Percentiles rank a stretch among this genome's conserved stretches.
phyloP scores from a whole-genome alignment of 1,140 invertebrate species.

The Anoplophora glabripennis region DNA sequence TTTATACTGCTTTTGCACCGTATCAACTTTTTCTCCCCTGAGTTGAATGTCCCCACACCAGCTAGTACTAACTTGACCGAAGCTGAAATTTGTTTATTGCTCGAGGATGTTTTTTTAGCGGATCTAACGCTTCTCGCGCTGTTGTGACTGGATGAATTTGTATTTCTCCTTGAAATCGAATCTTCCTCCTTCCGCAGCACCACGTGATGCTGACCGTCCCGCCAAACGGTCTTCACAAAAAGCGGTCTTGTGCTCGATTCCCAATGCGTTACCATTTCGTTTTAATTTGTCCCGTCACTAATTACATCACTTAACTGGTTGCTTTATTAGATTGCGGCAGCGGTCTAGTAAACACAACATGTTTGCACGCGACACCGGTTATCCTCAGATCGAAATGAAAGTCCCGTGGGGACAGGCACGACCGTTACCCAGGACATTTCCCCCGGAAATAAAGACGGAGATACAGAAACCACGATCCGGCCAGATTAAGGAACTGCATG shows the following conservation, averaged over 20 bases:
- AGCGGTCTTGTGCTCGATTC: slow-evolving; percentile 67
- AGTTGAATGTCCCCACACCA: slow-evolving; percentile 8
- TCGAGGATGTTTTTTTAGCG: background rate
- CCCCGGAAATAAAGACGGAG: slow-evolving; percentile 20
- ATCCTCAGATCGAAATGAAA: slow-evolving; percentile 12
- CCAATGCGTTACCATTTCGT: slow-evolving; percentile 54
- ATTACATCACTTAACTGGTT: too few species aligned
- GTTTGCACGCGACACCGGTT: slow-evolving; percentile 13
- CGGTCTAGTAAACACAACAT: background rate
- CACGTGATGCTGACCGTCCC: slow-evolving; percentile 67
- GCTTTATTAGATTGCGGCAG: too few species aligned
- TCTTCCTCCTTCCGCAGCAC: slow-evolving; percentile 62
- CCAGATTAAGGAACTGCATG: slow-evolving; percentile 20
- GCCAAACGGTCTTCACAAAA: slow-evolving; percentile 68
- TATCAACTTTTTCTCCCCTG: background rate
- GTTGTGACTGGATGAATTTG: background rate
- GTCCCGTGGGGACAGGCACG: slow-evolving; percentile 22
- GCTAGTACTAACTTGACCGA: slow-evolving; percentile 26
- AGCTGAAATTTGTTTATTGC: slow-evolving; percentile 17
- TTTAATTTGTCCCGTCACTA: too few species aligned
- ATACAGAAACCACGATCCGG: slow-evolving; percentile 16
- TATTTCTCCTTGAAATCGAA: background rate
- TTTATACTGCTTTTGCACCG: slow-evolving; percentile 6
- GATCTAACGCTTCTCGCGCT: slow-evolving; percentile 41
- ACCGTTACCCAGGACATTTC: slow-evolving; percentile 22